These are phyloP conservation scores for Drosophila sordidula DNA, from an alignment of 2,888 invertebrate species.

Conservation along the genomic window DNA sequence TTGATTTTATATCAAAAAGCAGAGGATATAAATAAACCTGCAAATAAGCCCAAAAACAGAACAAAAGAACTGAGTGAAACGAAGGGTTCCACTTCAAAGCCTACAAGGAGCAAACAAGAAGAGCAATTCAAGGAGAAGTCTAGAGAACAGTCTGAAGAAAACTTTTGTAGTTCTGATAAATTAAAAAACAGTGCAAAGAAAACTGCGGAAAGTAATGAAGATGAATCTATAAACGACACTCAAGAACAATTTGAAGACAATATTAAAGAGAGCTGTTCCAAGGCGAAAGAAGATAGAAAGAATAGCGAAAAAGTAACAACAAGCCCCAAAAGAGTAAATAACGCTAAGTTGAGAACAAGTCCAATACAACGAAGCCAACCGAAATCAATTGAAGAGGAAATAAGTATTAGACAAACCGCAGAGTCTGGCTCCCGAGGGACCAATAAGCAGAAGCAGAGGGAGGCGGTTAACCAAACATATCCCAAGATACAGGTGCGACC, in stretches of 20 bases:
- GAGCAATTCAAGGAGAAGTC: background rate
- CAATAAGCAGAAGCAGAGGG: background rate
- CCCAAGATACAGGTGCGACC: constrained; percentile 80
- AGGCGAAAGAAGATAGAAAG: background rate
- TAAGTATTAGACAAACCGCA: background rate
- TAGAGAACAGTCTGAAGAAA: background rate
- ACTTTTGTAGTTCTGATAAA: background rate
- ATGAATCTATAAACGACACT: background rate
- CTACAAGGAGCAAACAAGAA: background rate
- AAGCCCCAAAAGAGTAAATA: background rate
- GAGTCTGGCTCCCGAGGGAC: background rate
- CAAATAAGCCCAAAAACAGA: background rate
- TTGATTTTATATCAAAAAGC: too few relatives aligned
- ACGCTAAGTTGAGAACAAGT: background rate
- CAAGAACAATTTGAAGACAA: background rate
- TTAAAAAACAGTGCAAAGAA: background rate
- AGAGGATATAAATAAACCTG: too few relatives aligned
- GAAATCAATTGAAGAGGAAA: background rate
- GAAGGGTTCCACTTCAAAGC: background rate
- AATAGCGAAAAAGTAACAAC: background rate
- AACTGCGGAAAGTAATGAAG: background rate
- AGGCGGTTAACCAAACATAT: constrained; percentile 8
- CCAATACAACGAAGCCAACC: background rate
- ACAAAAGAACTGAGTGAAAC: too few relatives aligned
- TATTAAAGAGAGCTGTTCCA: too few relatives aligned